phyloP scores from a whole-genome alignment of 2,888 invertebrate species.

The Pachymerium ferrugineum region DNA sequence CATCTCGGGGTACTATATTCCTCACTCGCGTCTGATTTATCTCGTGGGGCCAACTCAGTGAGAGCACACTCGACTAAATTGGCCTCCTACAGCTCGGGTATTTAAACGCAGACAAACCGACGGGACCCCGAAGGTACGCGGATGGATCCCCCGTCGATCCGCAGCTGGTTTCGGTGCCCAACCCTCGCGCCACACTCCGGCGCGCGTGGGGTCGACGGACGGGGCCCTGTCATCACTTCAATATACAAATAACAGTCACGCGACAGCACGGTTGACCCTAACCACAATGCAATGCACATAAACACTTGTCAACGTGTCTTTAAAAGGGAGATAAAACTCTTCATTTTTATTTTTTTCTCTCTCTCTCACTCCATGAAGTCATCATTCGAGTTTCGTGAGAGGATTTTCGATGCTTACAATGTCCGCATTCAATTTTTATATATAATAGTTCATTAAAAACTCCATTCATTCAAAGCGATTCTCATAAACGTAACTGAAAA shows the following conservation, averaged over 20 bases:
- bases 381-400: too few species aligned
- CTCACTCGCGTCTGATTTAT: background rate
- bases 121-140: background rate
- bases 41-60: background rate
- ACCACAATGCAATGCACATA: too few species aligned
- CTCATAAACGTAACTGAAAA: too few species aligned
- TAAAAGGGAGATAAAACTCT: too few species aligned
- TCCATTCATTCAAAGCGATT: too few species aligned
- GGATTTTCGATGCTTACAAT: background rate
- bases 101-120: background rate
- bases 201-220: constrained; percentile 2
- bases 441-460: too few species aligned
- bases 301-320: background rate
- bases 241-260: background rate
- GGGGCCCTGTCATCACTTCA: constrained; percentile 2
- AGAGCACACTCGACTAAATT: background rate
- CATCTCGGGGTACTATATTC: background rate
- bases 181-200: constrained; percentile 2
- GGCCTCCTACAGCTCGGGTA: background rate
- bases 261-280: background rate
- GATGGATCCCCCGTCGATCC: background rate
- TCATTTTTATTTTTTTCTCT: too few species aligned
- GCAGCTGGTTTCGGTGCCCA: background rate
- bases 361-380: too few species aligned
- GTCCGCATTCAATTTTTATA: too few species aligned